A percentile compares a stretch with the other conserved stretches of the same genome.
phyloP scores from a whole-genome alignment of 2,888 invertebrate genomes.

The Apamea epomidion region DNA sequence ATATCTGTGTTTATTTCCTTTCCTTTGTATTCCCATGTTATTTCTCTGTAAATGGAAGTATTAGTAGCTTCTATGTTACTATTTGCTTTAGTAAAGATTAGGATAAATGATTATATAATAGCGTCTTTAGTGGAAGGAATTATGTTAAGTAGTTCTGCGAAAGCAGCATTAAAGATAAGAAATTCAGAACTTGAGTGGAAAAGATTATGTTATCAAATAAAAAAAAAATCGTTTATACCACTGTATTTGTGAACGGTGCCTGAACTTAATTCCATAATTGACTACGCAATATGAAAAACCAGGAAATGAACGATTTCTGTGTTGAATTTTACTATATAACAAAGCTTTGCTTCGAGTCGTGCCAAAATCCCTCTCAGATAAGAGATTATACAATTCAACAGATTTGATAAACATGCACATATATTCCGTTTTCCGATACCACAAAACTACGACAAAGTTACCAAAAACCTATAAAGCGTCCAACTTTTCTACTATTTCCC shows the following conservation, averaged over 20 bases:
- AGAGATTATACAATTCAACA: background rate
- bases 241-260: background rate
- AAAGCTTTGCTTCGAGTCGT: background rate
- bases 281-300: background rate
- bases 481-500: constrained; percentile 45
- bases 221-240: too few relatives aligned
- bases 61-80: constrained; percentile 27
- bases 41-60: constrained; percentile 80
- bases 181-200: background rate
- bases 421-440: constrained; percentile 1
- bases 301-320: background rate
- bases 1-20: constrained; percentile 83
- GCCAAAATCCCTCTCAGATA: background rate
- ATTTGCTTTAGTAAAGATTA: constrained; percentile 28
- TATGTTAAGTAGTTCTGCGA: constrained; percentile 9
- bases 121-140: constrained; percentile 18
- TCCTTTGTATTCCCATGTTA: constrained; percentile 88
- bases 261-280: background rate
- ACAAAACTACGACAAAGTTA: constrained; percentile 11
- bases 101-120: constrained; percentile 26
- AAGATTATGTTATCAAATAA: background rate
- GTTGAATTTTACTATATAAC: background rate
- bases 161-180: constrained; percentile 12
- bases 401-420: constrained; percentile 20
- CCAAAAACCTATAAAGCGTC: constrained; percentile 8